phyloP scores from a whole-genome alignment of 1,140 invertebrate species.

The Trinorchestia longiramus region DNA sequence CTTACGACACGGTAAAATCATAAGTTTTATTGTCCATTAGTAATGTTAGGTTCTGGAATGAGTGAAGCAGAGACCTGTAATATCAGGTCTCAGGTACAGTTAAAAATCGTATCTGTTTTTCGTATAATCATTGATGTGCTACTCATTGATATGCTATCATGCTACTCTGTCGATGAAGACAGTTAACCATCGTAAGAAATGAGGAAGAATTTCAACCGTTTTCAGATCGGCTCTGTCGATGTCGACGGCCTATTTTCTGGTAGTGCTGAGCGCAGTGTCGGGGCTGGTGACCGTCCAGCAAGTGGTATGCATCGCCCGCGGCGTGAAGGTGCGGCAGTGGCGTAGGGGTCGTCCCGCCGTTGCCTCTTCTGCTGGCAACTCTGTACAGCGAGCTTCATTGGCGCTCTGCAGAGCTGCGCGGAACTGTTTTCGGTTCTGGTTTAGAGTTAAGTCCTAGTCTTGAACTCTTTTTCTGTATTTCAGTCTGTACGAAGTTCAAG shows the following conservation, averaged over 20 bases:
- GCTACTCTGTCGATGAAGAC: neutral
- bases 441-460: neutral
- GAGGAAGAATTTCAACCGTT: neutral
- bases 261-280: neutral
- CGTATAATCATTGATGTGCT: neutral
- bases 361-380: neutral
- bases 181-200: neutral
- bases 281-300: conserved; percentile 1
- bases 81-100: neutral
- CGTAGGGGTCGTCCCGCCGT: neutral
- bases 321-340: conserved; percentile 34
- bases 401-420: neutral
- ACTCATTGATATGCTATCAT: neutral
- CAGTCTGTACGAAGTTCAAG: neutral
- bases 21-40: neutral
- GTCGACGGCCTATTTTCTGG: conserved; percentile 22
- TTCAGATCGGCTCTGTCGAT: conserved; percentile 32
- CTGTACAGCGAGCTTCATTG: neutral
- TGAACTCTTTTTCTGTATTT: neutral
- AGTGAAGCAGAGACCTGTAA: neutral
- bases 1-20: neutral
- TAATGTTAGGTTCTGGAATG: neutral
- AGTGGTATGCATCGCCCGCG: conserved; percentile 13
- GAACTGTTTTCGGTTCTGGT: conserved; percentile 15
- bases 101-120: neutral